phyloP scores from a whole-genome alignment of 2,113 vertebrate genomes.

The Origma solitaria region DNA sequence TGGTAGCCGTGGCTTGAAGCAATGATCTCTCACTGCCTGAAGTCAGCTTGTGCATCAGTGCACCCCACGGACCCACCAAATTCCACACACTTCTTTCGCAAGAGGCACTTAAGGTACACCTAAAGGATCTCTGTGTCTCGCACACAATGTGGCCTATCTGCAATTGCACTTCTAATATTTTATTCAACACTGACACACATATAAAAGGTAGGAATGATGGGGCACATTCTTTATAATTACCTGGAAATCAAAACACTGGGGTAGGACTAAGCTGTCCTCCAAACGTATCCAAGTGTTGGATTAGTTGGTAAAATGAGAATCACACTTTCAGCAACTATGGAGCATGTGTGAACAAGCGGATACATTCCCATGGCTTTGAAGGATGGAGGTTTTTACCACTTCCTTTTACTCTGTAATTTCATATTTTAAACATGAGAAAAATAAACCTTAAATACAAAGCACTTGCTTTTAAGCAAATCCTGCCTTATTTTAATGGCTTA shows the following conservation, averaged over 20 bases:
- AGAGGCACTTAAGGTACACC: background rate
- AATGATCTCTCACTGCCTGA: background rate
- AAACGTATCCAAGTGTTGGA: conserved; percentile 66
- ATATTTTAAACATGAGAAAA: conserved; percentile 71
- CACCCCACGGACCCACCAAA: background rate
- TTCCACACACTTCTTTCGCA: rapidly evolving
- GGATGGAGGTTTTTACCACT: conserved; percentile 64
- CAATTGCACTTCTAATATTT: background rate
- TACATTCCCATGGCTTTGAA: conserved; percentile 60
- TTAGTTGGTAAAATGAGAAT: conserved; percentile 73
- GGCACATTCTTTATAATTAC: conserved; percentile 35
- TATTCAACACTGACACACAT: background rate
- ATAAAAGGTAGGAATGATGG: background rate
- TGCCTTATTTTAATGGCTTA: conserved; percentile 54
- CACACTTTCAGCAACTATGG: conserved; percentile 56
- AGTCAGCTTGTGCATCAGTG: background rate
- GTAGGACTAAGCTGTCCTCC: conserved; percentile 58
- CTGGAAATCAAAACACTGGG: conserved; percentile 54
- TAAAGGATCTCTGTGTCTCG: background rate
- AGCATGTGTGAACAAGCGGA: conserved; percentile 67
- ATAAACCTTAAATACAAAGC: conserved; percentile 64
- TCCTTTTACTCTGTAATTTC: conserved; percentile 72
- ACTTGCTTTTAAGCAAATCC: conserved; percentile 73
- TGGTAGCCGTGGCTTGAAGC: background rate
- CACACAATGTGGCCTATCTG: background rate